These are phyloP conservation scores for Seriola rivoliana DNA, from an alignment of 2,113 vertebrate species.

Conservation along the genomic window DNA sequence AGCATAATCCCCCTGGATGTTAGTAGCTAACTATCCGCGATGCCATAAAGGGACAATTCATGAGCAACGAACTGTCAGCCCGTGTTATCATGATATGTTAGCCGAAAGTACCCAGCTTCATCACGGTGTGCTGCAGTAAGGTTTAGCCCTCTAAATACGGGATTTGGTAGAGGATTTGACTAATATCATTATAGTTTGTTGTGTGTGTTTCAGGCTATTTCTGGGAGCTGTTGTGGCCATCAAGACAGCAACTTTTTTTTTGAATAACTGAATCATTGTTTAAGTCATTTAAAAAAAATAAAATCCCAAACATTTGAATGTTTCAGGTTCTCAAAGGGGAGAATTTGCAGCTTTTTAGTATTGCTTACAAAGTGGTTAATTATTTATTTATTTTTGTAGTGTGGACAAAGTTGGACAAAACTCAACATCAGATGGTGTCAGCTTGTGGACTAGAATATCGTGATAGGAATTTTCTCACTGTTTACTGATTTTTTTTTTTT, in stretches of 20 bases:
- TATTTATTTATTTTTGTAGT: no score
- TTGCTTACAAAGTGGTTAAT: no score
- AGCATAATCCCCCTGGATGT: background rate
- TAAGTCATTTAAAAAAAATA: no score
- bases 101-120: conserved; percentile 3
- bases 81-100: background rate
- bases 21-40: background rate
- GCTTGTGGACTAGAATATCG: no score
- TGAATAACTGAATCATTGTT: no score
- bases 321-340: no score
- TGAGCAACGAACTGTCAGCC: background rate
- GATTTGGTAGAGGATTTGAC: conserved; percentile 76
- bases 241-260: background rate
- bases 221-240: conserved; percentile 12
- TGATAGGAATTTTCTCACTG: no score
- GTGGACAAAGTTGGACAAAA: no score
- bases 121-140: background rate
- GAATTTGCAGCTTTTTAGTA: no score
- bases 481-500: background rate
- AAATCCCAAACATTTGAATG: no score
- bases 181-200: conserved; percentile 76
- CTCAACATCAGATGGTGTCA: no score
- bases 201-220: conserved; percentile 36
- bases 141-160: conserved; percentile 63
- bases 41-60: background rate